Evolutionary conservation across 64 coral and sea anemone genomes (phyloP).

Genomic region (Orbicella faveolata): DNA sequence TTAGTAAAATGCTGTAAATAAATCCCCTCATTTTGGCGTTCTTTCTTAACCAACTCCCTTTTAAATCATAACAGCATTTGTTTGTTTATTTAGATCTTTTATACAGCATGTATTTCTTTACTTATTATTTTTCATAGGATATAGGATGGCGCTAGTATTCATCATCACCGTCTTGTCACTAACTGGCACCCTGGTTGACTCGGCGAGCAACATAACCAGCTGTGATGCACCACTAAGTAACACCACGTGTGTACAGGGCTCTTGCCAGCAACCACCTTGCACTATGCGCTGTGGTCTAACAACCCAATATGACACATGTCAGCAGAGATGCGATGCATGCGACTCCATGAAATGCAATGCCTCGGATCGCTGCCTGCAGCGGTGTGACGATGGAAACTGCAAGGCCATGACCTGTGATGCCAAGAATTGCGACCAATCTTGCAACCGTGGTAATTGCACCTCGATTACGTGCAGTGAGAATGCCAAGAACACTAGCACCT

Average conservation of each 20-base stretch:
- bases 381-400: neutral
- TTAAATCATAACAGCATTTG: too few species aligned
- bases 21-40: too few species aligned
- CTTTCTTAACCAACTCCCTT: too few species aligned
- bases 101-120: too few species aligned
- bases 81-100: too few species aligned
- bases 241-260: neutral
- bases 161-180: neutral
- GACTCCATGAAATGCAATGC: neutral
- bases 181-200: neutral
- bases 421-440: neutral
- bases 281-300: neutral
- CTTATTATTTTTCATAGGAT: too few species aligned
- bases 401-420: neutral
- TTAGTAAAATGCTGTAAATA: too few species aligned
- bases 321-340: neutral
- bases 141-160: neutral
- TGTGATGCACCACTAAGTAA: neutral
- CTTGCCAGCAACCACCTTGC: neutral
- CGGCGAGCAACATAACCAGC: constrained; percentile 5
- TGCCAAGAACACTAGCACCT: too few species aligned
- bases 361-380: neutral
- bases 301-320: neutral
- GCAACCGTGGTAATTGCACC: neutral
- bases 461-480: neutral